phyloP scores from a whole-genome alignment of 2,797 vertebrate species.

The Tapera naevia region DNA sequence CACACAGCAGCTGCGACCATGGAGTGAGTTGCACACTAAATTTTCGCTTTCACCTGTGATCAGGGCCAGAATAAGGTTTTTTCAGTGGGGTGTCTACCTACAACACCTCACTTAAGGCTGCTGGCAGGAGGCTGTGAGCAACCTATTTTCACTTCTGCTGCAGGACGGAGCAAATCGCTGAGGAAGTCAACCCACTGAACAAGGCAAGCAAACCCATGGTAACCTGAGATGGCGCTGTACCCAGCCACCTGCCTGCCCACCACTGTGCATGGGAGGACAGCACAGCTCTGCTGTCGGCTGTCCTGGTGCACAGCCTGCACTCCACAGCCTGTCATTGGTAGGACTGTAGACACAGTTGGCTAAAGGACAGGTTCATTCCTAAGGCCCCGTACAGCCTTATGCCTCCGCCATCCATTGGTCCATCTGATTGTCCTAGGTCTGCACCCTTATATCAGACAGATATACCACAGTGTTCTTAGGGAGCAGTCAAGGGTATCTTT shows the following conservation, averaged over 20 bases:
- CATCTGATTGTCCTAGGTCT: not conserved
- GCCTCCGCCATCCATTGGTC: not conserved
- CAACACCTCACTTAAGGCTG: not conserved
- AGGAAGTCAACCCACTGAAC: rapidly evolving
- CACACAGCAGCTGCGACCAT: not conserved
- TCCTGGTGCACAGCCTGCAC: too few species aligned
- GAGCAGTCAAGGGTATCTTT: not conserved
- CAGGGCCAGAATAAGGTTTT: not conserved
- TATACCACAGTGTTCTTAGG: not conserved
- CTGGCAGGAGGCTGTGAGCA: not conserved
- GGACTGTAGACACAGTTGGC: not conserved
- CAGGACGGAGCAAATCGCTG: not conserved
- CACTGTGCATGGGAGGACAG: rapidly evolving
- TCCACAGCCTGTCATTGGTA: rapidly evolving
- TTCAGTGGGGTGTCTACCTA: not conserved
- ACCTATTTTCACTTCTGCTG: not conserved
- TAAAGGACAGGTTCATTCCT: not conserved
- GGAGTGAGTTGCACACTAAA: not conserved
- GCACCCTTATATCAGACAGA: not conserved
- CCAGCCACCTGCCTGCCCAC: not conserved
- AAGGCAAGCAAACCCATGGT: not conserved
- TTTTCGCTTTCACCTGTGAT: not conserved
- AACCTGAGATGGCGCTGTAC: not conserved
- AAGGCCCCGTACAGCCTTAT: not conserved
- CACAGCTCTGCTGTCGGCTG: not conserved